Base-by-base conservation (phyloP, 2,888 invertebrate species). In the Alloscopus bannaensis region DNA sequence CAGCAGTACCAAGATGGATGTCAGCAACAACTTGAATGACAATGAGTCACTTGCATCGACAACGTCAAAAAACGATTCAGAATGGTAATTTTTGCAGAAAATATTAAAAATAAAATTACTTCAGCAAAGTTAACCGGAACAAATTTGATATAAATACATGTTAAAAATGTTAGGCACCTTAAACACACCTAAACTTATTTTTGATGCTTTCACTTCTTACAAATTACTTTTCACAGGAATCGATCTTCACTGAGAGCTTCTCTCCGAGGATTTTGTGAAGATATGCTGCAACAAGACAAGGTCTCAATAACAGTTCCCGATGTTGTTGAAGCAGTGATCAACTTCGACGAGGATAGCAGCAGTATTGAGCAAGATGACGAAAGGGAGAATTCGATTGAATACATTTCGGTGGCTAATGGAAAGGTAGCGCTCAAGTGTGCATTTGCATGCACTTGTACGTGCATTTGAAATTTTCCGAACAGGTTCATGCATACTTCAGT, bases 351-450 rank as follows among this genome's bases (percentile, higher is more conserved):
- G 31, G 84, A 85, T 36, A 82, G 77, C n/a, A 81, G 81, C 64
- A 81, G 78, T 28, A 76, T 81, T 72, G 73, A 84, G 65, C 76
- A 73, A 55, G 70, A 82, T 60, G 83, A 83, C 3, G 84, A 84
- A 26, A 66, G 80, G 68, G 84, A 84, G 68, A 84, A 83, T 60
- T 82, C 83, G n/a, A 76, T 86, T 26, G 85, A 86, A 42, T 86
- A 86, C 70, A 84, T 86, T 50, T 86, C 85, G 16, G 83, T 84
- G 60, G 82, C 83, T 29, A 84, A 86, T 75, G 82, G 84, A 20
- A 83, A 86, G 80, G 84, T 85, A 78, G 66, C 13, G 26, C 28
- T 47, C 47, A 28, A n/a, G n/a, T n/a, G n/a, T n/a, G n/a, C n/a
- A n/a, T n/a, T n/a, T n/a, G n/a, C n/a, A 36, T 13, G 36, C 36